phyloP scores from a whole-genome alignment of 2,888 invertebrate genomes.

The Pyrochroa serraticornis region DNA sequence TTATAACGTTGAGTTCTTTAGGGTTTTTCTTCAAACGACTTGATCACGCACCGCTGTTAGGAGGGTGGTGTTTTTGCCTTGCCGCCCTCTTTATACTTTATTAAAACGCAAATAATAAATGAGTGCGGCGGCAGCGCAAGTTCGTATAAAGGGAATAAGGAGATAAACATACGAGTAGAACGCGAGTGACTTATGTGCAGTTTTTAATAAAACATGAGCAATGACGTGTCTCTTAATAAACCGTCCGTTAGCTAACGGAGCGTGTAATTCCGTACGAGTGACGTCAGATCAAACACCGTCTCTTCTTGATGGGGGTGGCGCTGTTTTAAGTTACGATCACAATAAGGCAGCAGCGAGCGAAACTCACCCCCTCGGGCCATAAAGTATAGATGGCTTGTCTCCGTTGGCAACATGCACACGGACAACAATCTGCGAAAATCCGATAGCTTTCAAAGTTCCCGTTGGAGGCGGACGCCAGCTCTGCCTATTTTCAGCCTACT shows the following conservation, averaged over 20 bases:
- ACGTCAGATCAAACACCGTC: constrained; percentile 41
- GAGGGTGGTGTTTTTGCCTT: too few relatives aligned
- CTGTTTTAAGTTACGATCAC: constrained; percentile 40
- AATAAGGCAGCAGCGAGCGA: constrained; percentile 35
- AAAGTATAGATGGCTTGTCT: constrained; percentile 29
- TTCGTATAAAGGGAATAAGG: too few relatives aligned
- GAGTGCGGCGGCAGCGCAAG: too few relatives aligned
- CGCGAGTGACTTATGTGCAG: constrained; percentile 13
- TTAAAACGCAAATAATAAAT: too few relatives aligned
- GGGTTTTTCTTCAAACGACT: too few relatives aligned
- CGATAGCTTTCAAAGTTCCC: constrained; percentile 15
- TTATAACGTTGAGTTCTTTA: too few relatives aligned
- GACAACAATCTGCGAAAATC: constrained; percentile 27
- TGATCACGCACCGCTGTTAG: too few relatives aligned
- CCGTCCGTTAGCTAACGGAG: constrained; percentile 39
- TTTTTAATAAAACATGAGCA: constrained; percentile 44
- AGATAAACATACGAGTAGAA: too few relatives aligned
- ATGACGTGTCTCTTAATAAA: constrained; percentile 46
- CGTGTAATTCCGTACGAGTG: constrained; percentile 45
- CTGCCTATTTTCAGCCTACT: constrained; percentile 9
- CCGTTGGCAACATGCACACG: constrained; percentile 25
- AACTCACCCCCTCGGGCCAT: constrained; percentile 29
- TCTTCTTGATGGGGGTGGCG: constrained; percentile 32
- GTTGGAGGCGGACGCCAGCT: not conserved
- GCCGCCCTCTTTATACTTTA: too few relatives aligned